phyloP scores from a whole-genome alignment of 2,888 invertebrate species.

The Epinotia ramella region DNA sequence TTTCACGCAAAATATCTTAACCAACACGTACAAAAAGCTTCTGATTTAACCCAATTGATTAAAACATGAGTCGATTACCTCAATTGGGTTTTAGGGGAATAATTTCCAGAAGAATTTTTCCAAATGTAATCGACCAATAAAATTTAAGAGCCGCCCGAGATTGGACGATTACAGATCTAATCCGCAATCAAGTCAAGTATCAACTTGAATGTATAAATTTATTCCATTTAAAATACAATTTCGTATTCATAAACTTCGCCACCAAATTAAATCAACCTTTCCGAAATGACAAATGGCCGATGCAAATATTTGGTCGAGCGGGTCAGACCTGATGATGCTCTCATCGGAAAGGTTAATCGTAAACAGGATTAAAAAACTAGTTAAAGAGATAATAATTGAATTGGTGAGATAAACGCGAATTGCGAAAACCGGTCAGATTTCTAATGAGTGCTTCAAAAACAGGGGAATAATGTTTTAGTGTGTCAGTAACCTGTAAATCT shows the following conservation, averaged over 20 bases:
- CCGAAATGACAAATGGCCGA: slow-evolving; percentile 58
- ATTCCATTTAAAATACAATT: slow-evolving; percentile 43
- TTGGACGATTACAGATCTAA: slow-evolving; percentile 41
- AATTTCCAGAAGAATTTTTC: slow-evolving; percentile 13
- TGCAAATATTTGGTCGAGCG: slow-evolving; percentile 67
- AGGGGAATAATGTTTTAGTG: slow-evolving; percentile 29
- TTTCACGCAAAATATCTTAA: no score
- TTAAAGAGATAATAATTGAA: slow-evolving; percentile 67
- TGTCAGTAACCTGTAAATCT: slow-evolving; percentile 12
- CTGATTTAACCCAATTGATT: no score
- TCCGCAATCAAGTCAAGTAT: slow-evolving; percentile 40
- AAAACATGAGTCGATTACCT: not conserved
- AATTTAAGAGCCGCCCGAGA: slow-evolving; percentile 22
- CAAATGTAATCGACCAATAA: slow-evolving; percentile 27
- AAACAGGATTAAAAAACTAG: slow-evolving; percentile 69
- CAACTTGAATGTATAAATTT: slow-evolving; percentile 39
- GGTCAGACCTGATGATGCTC: slow-evolving; percentile 73
- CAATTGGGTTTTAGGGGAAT: slow-evolving; percentile 2
- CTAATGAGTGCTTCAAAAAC: slow-evolving; percentile 36
- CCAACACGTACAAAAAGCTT: no score
- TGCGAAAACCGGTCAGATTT: slow-evolving; percentile 60
- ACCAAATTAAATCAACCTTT: slow-evolving; percentile 46
- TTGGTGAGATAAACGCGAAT: slow-evolving; percentile 44
- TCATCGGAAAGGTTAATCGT: slow-evolving; percentile 70
- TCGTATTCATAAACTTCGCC: slow-evolving; percentile 39